Conservation (phyloP, 2,797 vertebrate species). For the Crax fasciolata region DNA sequence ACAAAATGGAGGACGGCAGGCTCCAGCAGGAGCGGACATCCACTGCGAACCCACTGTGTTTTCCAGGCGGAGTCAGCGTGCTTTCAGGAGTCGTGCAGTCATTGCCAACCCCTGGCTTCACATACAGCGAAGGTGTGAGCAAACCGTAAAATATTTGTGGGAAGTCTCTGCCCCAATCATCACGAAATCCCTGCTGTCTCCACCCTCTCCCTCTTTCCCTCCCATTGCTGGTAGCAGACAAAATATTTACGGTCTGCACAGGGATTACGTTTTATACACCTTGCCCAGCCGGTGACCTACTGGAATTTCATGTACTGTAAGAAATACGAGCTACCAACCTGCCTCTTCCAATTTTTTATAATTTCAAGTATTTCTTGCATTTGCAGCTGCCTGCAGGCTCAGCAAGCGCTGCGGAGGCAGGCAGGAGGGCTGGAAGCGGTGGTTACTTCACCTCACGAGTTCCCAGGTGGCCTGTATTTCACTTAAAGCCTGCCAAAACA, state of each 20-base stretch:
- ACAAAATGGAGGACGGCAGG: fast-evolving
- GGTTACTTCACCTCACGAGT: slow-evolving; percentile 11
- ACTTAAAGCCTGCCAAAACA: slow-evolving; percentile 29
- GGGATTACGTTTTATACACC: slow-evolving; percentile 43
- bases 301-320: slow-evolving; percentile 26
- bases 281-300: slow-evolving; percentile 24
- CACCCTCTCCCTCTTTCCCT: background rate
- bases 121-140: background rate
- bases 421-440: background rate
- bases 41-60: fast-evolving
- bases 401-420: background rate
- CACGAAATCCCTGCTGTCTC: background rate
- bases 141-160: background rate
- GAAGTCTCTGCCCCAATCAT: background rate
- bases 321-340: slow-evolving; percentile 53
- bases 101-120: background rate
- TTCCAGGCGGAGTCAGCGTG: background rate
- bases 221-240: background rate
- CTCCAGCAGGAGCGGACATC: background rate
- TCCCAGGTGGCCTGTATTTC: slow-evolving; percentile 8
- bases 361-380: slow-evolving; percentile 51
- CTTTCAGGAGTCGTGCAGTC: background rate
- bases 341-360: slow-evolving; percentile 43
- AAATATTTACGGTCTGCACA: background rate
- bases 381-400: slow-evolving; percentile 21